These are phyloP conservation scores for Apostichopus parvimensis DNA, from an alignment of 35 echinoderm and acorn worm genomes.

Conservation along the genomic window DNA sequence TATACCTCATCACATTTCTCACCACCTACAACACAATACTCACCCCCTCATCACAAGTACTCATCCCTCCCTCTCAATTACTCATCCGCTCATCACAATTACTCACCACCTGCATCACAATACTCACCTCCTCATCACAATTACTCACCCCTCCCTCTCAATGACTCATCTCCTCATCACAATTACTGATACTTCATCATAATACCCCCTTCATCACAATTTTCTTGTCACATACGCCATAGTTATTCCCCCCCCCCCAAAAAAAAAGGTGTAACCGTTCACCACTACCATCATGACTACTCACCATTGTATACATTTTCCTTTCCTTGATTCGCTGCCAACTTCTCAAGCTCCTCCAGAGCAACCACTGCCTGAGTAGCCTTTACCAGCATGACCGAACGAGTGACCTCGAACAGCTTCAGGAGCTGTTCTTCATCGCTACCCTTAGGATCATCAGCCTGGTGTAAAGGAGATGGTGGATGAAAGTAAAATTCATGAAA, in stretches of 20 bases:
- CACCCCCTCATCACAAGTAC: too few species aligned
- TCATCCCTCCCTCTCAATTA: not conserved
- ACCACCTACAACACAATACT: too few species aligned
- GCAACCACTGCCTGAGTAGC: conserved; percentile 70
- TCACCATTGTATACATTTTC: conserved; percentile 86
- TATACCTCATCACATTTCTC: too few species aligned
- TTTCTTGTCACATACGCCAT: not conserved
- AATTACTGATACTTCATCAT: not conserved
- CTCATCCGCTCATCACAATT: not conserved
- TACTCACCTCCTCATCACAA: too few species aligned
- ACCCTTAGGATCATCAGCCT: conserved; percentile 64
- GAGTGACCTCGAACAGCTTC: conserved; percentile 83
- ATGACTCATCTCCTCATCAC: not conserved
- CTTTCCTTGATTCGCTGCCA: conserved; percentile 82
- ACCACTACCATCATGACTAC: not conserved
- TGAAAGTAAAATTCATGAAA: too few species aligned
- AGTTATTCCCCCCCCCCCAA: not conserved
- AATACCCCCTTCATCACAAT: not conserved
- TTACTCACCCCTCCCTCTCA: too few species aligned
- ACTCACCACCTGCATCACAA: not conserved
- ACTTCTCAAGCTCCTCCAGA: conserved; percentile 85
- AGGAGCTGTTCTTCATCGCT: conserved; percentile 57
- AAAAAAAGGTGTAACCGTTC: not conserved
- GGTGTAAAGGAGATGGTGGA: not conserved
- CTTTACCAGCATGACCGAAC: conserved; percentile 89